Conservation (phyloP, 2,797 vertebrate genomes). For the Dromococcyx pavoninus region DNA sequence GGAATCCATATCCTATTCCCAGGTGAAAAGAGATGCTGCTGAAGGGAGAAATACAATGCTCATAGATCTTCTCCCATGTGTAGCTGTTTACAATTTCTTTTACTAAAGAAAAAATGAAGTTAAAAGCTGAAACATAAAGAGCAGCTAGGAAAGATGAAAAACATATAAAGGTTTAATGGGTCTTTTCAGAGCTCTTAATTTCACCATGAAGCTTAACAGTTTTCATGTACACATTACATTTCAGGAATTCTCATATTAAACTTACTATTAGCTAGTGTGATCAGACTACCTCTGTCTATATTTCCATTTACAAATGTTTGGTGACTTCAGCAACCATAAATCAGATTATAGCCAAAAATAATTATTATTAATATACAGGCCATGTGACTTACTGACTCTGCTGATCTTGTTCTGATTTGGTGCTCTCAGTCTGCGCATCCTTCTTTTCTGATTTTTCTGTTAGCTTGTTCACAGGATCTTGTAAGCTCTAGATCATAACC, state of each 20-base stretch:
- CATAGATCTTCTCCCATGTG: not conserved
- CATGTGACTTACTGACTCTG: conserved; percentile 79
- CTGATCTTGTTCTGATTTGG: conserved; percentile 56
- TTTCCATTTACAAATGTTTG: not conserved
- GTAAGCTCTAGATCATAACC: conserved; percentile 76
- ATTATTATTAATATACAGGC: not conserved
- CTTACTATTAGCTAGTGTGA: not conserved
- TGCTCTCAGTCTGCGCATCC: conserved; percentile 61
- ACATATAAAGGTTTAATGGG: not conserved
- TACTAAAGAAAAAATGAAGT: not conserved
- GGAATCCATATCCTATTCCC: conserved; percentile 38
- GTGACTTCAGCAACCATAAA: not conserved
- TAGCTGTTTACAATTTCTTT: not conserved
- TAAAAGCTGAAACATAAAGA: not conserved
- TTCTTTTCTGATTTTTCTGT: conserved; percentile 81
- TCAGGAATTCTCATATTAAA: not conserved
- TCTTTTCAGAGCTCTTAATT: not conserved
- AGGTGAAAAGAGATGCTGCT: conserved; percentile 38
- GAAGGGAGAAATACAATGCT: conserved; percentile 8
- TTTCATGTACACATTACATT: not conserved
- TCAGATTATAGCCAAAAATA: not conserved
- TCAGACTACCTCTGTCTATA: not conserved
- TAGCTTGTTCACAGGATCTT: conserved; percentile 83
- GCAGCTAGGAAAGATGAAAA: not conserved
- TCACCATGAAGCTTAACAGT: not conserved